These are phyloP conservation scores for Trichogramma pretiosum DNA, from an alignment of 1,140 invertebrate genomes.

Conservation along the genomic window DNA sequence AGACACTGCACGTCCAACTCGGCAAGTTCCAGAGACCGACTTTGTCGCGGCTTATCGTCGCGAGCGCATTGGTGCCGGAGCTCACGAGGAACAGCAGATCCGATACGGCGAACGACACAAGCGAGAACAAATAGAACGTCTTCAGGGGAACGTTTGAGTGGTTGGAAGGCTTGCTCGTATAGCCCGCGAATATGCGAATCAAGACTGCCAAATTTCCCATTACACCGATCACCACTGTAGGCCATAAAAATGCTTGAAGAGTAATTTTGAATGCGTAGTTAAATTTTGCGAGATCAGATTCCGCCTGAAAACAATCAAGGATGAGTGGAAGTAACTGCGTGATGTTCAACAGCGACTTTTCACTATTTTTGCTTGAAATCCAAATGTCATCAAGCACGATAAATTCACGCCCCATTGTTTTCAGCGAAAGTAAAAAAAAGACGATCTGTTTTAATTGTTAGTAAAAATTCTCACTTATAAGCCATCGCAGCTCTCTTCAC, in stretches of 20 bases:
- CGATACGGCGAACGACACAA: constrained; percentile 25
- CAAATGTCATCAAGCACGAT: no score
- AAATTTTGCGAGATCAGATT: constrained; percentile 1
- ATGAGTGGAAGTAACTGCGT: no score
- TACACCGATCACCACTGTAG: constrained; percentile 21
- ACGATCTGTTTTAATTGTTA: no score
- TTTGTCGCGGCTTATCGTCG: neutral
- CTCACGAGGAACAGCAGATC: constrained; percentile 22
- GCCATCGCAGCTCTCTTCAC: no score
- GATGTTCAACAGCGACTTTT: no score
- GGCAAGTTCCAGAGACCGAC: constrained; percentile 25
- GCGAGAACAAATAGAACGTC: constrained; percentile 21
- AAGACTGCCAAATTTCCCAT: constrained; percentile 24
- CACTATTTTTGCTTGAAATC: no score
- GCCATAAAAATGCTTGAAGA: constrained; percentile 26
- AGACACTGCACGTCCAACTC: constrained; percentile 33
- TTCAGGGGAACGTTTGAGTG: no score
- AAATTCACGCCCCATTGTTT: no score
- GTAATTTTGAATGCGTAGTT: neutral
- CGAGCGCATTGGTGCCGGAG: constrained; percentile 23
- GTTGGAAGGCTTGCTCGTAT: no score
- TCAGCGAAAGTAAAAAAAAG: no score
- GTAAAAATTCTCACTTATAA: no score
- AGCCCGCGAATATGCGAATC: constrained; percentile 18
- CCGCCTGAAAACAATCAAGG: no score